A percentile compares a stretch with the other conserved stretches of the same genome.
These are phyloP conservation scores for Phenganax subtilis DNA, from an alignment of 92 coral and sea anemone species.

Conservation along the genomic window DNA sequence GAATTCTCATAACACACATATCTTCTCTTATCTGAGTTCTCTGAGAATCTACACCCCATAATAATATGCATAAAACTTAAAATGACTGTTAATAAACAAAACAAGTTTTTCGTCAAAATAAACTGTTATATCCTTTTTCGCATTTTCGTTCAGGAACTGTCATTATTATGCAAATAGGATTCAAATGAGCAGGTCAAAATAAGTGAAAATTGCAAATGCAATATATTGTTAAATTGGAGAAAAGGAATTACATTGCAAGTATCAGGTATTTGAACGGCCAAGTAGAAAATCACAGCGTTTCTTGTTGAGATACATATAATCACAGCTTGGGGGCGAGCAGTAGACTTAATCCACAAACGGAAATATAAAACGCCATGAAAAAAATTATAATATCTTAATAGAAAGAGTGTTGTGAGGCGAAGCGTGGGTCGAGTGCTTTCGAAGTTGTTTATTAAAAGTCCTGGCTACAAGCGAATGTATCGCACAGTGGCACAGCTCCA, in stretches of 20 bases:
- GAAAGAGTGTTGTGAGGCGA: not conserved
- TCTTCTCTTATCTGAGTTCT: too few relatives aligned
- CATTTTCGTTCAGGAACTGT: not conserved
- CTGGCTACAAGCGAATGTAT: too few relatives aligned
- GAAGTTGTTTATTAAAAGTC: not conserved
- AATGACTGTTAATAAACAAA: too few relatives aligned
- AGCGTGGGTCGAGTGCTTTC: not conserved
- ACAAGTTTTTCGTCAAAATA: not conserved
- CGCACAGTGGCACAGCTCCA: too few relatives aligned
- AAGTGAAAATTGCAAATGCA: not conserved
- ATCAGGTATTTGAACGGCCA: not conserved
- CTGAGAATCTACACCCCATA: too few relatives aligned
- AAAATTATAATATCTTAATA: not conserved
- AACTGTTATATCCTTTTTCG: not conserved
- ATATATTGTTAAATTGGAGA: not conserved
- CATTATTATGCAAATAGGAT: constrained; percentile 2
- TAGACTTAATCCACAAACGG: not conserved
- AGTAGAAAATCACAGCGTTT: not conserved
- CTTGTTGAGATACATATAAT: not conserved
- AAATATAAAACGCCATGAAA: not conserved
- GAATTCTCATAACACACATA: too few relatives aligned
- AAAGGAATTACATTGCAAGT: not conserved
- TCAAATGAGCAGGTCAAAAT: not conserved
- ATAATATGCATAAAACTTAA: too few relatives aligned
- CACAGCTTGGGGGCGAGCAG: not conserved